Evolutionary conservation across 2,888 invertebrate species (phyloP), one percentile per base, ranked within the genome.

Genomic region (Ditula angustiorana): DNA sequence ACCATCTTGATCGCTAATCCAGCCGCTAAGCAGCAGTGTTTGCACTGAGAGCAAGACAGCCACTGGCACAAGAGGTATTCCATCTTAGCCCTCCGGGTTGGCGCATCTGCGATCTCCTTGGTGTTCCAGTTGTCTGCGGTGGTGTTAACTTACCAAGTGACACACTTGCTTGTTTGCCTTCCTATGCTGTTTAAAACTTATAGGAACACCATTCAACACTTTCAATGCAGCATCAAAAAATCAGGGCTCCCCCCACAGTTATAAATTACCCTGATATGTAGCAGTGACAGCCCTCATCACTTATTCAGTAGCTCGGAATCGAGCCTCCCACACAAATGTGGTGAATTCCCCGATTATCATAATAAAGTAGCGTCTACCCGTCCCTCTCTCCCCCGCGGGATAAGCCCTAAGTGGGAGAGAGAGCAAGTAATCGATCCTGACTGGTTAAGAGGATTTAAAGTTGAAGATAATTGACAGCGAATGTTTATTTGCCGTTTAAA

Each of bases 281-380:
- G 75, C 79, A 77, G 77, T 75, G 81, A 72, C 74, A 72, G 68
- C 74, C 58, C 80, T 84, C 83, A 89, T 89, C 82, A 80, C 77
- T 87, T 86, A 89, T 89, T 88, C 89, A 87, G 74, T 72, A 69
- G 69, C 81, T 78, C 75, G 78, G 73, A 72, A 74, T 71, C 74
- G 73, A 71, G 71, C 66, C 75, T 72, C 77, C 74, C 64, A 23
- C 81, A 75, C 83, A 81, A 82, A 85, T 85, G 82, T 82, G 82
- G 81, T 77, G 81, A 86, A 87, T 86, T 82, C 83, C 80, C 80
- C 81, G 86, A 89, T 89, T 88, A 88, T 87, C 86, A 89, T 89
- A 88, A 88, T 88, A 86, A 83, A 88, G 87, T 85, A 85, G 83
- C 69, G n/a, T 37, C 26, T 28, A 13, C 35, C 70, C 67, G 61